Conservation (phyloP, 2,113 vertebrate genomes). For the Protobothrops flavoviridis region DNA sequence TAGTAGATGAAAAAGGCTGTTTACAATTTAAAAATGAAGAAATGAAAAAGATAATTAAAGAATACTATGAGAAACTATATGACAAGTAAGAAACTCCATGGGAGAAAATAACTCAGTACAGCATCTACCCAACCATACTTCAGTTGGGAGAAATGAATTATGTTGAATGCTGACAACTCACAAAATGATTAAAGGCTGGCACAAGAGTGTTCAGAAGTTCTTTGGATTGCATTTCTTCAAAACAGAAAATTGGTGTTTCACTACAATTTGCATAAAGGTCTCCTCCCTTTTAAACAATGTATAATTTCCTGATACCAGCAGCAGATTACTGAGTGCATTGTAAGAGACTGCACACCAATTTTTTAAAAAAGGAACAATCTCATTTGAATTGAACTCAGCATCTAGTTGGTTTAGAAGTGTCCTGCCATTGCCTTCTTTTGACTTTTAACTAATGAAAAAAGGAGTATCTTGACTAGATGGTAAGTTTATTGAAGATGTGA, state of each 20-base stretch:
- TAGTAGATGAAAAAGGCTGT: no score
- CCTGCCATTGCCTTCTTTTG: background rate
- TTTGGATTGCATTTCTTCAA: background rate
- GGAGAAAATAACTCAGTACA: background rate
- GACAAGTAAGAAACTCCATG: no score
- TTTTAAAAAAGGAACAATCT: background rate
- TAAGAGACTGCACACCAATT: background rate
- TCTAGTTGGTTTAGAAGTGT: background rate
- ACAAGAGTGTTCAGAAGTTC: background rate
- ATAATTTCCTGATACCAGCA: background rate
- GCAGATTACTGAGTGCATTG: background rate
- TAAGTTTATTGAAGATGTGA: background rate
- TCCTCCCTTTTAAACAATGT: background rate
- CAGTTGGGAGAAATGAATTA: background rate
- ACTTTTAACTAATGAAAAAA: background rate
- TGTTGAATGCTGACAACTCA: background rate
- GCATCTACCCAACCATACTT: background rate
- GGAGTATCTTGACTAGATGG: background rate
- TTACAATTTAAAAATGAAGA: no score
- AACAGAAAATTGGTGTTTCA: background rate
- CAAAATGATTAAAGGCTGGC: background rate
- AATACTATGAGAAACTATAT: no score
- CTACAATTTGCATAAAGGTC: background rate
- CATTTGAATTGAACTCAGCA: background rate
- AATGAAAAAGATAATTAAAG: no score